These are phyloP conservation scores for Geodia barretti DNA, from an alignment of 37 sponge, comb jelly and placozoan species.

Conservation along the genomic window DNA sequence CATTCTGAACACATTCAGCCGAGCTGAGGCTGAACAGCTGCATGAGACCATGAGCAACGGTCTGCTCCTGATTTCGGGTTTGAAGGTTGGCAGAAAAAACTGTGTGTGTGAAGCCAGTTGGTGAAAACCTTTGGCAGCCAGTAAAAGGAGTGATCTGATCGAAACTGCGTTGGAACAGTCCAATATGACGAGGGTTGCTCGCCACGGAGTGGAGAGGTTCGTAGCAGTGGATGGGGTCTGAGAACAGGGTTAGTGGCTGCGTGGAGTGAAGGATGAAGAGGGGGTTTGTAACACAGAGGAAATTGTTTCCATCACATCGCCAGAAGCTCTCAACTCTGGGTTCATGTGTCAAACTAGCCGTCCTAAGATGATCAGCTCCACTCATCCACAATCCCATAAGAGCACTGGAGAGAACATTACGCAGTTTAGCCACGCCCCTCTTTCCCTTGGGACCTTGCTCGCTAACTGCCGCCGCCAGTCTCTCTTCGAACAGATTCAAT, in stretches of 20 bases:
- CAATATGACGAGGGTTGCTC: constrained; percentile 27
- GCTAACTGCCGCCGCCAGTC: constrained; percentile 34
- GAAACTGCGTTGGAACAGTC: constrained; percentile 55
- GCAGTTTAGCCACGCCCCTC: not conserved
- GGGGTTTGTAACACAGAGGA: constrained; percentile 38
- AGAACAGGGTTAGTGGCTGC: constrained; percentile 49
- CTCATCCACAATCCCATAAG: constrained; percentile 49
- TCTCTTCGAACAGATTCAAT: constrained; percentile 22
- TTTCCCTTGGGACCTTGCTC: constrained; percentile 5
- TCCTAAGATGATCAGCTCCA: constrained; percentile 40
- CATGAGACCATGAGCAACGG: constrained; percentile 61
- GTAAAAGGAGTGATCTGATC: constrained; percentile 72
- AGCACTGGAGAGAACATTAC: constrained; percentile 8
- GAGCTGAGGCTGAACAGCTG: constrained; percentile 66
- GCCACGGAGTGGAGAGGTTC: constrained; percentile 39
- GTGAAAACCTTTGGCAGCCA: constrained; percentile 45
- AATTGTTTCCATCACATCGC: constrained; percentile 61
- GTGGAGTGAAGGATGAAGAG: constrained; percentile 53
- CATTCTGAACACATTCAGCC: constrained; percentile 74
- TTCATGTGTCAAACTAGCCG: constrained; percentile 43
- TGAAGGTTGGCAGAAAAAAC: constrained; percentile 35
- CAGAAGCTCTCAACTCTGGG: constrained; percentile 68
- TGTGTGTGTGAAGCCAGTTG: constrained; percentile 64
- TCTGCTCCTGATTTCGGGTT: constrained; percentile 28
- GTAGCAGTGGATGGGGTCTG: constrained; percentile 35